Evolutionary conservation across 92 coral and sea anemone genomes (phyloP).

Genomic region (Parazoanthus swiftii): DNA sequence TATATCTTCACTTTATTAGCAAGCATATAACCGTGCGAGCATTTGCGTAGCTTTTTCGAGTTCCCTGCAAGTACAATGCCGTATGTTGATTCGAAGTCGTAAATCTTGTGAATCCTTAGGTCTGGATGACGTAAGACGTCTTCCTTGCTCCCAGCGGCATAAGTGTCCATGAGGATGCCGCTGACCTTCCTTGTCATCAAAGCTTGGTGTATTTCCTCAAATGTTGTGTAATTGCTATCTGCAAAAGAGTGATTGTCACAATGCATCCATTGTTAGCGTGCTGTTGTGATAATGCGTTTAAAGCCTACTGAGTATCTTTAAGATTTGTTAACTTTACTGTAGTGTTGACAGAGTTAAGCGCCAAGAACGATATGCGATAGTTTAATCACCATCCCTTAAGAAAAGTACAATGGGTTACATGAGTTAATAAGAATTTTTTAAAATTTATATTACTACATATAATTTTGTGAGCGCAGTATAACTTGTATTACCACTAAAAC

Average conservation of each 20-base stretch:
- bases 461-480: no score
- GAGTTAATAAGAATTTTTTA: no score
- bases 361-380: no score
- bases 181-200: slow-evolving; percentile 18
- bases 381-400: no score
- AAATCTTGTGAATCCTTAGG: slow-evolving; percentile 23
- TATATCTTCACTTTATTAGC: slow-evolving; percentile 24
- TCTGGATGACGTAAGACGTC: slow-evolving; percentile 6
- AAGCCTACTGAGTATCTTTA: no score
- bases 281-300: no score
- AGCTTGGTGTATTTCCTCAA: slow-evolving; percentile 27
- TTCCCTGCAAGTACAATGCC: slow-evolving; percentile 38
- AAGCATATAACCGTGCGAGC: slow-evolving; percentile 16
- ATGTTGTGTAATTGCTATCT: slow-evolving; percentile 33
- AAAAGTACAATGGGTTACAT: no score
- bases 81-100: slow-evolving; percentile 37
- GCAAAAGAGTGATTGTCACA: neutral
- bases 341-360: no score
- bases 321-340: no score
- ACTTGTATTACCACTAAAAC: no score
- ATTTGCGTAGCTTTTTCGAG: slow-evolving; percentile 9
- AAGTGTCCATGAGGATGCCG: slow-evolving; percentile 31
- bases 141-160: slow-evolving; percentile 30
- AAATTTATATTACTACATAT: no score
- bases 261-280: no score